Percentiles rank a stretch among this genome's conserved stretches.
Evolutionary conservation across 2,797 vertebrate genomes (phyloP).

Genomic region (Lagodon rhomboides): DNA sequence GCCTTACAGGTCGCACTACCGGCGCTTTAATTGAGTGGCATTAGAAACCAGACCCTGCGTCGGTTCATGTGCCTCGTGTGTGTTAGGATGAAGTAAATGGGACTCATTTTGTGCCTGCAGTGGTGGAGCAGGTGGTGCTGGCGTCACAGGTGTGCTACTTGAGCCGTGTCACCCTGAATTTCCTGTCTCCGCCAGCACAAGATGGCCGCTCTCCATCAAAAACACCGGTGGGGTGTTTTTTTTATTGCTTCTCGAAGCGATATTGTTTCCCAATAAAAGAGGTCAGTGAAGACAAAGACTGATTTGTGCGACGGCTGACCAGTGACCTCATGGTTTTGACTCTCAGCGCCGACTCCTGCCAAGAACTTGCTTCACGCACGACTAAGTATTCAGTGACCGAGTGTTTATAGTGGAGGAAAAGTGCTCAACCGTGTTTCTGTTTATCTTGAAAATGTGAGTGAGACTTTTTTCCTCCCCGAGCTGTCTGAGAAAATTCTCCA

Average conservation of each 20-base stretch:
- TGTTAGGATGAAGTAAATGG: conserved; percentile 16
- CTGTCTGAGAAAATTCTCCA: neutral
- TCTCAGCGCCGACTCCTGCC: conserved; percentile 9
- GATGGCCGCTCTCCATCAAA: conserved; percentile 58
- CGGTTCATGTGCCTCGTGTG: neutral
- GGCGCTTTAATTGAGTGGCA: conserved; percentile 37
- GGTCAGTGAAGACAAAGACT: conserved; percentile 45
- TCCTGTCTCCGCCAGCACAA: conserved; percentile 49
- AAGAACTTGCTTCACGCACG: conserved; percentile 34
- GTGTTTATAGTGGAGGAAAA: conserved; percentile 38
- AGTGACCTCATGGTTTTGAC: conserved; percentile 63
- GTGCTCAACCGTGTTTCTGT: conserved; percentile 19
- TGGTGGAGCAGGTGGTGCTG: conserved; percentile 54
- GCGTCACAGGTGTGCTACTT: conserved; percentile 61
- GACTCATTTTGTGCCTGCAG: conserved; percentile 18
- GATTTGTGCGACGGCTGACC: conserved; percentile 63
- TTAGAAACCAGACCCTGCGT: conserved; percentile 21
- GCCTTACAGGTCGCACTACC: conserved; percentile 20
- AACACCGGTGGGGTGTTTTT: conserved; percentile 46
- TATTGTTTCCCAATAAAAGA: conserved; percentile 57
- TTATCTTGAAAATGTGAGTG: conserved; percentile 16
- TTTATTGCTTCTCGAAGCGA: conserved; percentile 40
- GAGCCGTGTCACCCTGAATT: conserved; percentile 61
- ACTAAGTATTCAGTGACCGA: conserved; percentile 10
- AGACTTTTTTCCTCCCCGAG: neutral